Evolutionary conservation across 2,888 invertebrate genomes (phyloP), one percentile per base, ranked within the genome.

Genomic region (Mesopsocus fuscifrons): DNA sequence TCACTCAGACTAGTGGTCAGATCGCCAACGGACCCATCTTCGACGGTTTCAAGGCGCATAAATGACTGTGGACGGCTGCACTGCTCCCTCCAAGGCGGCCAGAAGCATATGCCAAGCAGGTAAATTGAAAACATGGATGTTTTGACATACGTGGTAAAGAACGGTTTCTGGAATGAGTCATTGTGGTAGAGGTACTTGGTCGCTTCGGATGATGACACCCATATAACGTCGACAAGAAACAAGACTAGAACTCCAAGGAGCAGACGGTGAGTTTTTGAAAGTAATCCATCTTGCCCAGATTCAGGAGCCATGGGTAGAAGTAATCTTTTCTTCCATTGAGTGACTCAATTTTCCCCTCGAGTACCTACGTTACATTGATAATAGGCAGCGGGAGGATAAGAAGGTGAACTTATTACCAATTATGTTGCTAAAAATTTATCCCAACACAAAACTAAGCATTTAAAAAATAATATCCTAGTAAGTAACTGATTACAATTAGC

Each of bases 191-290:
- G 72, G 60, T 79, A 84, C 91, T 89, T 84, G 47, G 91, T 89
- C 47, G 95, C 66, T 66, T 95, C 92, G 31, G 89, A 85, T 41
- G 92, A 94, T 43, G 84, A 77, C 43, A 95, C 94, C 94, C 95
- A 95, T 55, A 97, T 77, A 45, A 94, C 68, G 65, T 94, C 91
- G 51, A 95, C 94, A 54, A 94, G 64, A 50, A 95, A 62, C 48
- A 97, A 68, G 52, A 95, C 71, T 54, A 85, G 70, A 51, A 89
- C 68, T 54, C 95, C 97, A 54, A 92, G 68, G 47, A 83, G 66
- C 53, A 89, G 73, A 56, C 77, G 69, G 64, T 78, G 76, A 44
- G 72, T 71, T 63, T 71, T 73, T 52, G 70, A 73, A 58, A 71
- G 61, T 63, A 69, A 66, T 45, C 57, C 20, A 20, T 38, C 38